Conservation (phyloP, 2,113 vertebrate genomes). For the Orientallactaga bullata region DNA sequence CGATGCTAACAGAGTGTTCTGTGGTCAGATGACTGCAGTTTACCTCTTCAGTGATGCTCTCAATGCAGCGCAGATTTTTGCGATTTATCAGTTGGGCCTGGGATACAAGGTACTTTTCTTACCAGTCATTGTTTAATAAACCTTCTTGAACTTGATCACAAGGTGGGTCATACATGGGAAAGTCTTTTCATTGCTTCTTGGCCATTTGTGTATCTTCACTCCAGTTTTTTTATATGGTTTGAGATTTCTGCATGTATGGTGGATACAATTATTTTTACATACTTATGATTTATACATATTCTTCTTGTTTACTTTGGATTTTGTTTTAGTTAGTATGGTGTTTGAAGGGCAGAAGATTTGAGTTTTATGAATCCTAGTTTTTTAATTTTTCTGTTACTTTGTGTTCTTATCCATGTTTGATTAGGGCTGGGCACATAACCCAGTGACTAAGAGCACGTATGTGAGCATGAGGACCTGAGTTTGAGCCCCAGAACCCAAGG, state of each 20-base stretch:
- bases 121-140: neutral
- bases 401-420: neutral
- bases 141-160: neutral
- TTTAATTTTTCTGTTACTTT: neutral
- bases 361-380: neutral
- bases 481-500: no score
- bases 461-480: no score
- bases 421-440: no score
- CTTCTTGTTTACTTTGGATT: neutral
- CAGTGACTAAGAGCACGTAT: no score
- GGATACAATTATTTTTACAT: neutral
- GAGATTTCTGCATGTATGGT: neutral
- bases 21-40: constrained; percentile 98
- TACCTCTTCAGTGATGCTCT: constrained; percentile 98
- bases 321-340: neutral
- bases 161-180: neutral
- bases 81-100: constrained; percentile 97
- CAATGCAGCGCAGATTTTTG: constrained; percentile 97
- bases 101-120: constrained; percentile 94
- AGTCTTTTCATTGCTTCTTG: neutral
- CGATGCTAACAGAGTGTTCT: constrained; percentile 97
- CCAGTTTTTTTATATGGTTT: neutral
- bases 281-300: neutral
- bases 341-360: neutral
- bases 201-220: neutral